A percentile compares a stretch with the other conserved stretches of the same genome.
Evolutionary conservation across 1,140 invertebrate species (phyloP).

Genomic region (Trachymyrmex septentrionalis): DNA sequence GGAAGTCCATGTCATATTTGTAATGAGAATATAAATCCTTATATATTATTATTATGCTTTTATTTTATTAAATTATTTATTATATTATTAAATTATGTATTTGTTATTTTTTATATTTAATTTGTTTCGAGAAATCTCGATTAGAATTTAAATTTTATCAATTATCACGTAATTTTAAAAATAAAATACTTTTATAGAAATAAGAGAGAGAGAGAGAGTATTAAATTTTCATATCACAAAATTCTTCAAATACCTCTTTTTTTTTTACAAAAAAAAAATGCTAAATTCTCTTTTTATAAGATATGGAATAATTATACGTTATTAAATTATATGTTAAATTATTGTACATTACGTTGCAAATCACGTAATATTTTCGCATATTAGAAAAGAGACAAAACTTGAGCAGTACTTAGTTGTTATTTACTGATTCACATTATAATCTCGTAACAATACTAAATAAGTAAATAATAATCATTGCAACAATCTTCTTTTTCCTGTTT

Average conservation of each 20-base stretch:
- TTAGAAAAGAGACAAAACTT: not conserved
- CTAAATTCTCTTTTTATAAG: slow-evolving; percentile 1
- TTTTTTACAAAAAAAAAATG: slow-evolving; percentile 33
- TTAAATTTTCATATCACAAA: not conserved
- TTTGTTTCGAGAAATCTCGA: not conserved
- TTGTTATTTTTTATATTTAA: slow-evolving; percentile 1
- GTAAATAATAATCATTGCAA: not conserved
- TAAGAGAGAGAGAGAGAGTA: no score
- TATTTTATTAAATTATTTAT: no score
- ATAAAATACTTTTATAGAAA: slow-evolving; percentile 2
- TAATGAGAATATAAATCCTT: not conserved
- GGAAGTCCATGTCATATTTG: not conserved
- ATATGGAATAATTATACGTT: not conserved
- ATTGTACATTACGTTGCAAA: slow-evolving; percentile 39
- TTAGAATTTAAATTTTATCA: not conserved
- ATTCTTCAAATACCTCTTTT: slow-evolving; percentile 19
- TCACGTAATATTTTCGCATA: not conserved
- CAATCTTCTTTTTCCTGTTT: not conserved
- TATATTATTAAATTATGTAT: no score
- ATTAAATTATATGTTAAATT: not conserved
- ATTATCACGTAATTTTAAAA: slow-evolving; percentile 1
- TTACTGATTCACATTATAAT: slow-evolving; percentile 2
- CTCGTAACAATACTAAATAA: not conserved
- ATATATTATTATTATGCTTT: not conserved
- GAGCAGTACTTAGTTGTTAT: slow-evolving; percentile 3